Conservation (phyloP, 2,797 vertebrate species). For the Crocodylus rhombifer region DNA sequence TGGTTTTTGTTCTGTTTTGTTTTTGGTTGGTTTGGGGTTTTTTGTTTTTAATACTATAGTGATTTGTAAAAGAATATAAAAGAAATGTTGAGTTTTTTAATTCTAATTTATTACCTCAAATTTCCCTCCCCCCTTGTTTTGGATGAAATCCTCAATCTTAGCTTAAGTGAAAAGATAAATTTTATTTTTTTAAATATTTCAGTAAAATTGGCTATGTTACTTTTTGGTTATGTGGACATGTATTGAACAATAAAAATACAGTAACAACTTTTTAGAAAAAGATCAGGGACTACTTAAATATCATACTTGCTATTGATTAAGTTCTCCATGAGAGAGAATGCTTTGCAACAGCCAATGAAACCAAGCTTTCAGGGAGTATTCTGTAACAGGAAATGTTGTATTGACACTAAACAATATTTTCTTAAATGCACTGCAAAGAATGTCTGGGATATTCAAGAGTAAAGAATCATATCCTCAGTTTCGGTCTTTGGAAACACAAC, state of each 20-base stretch:
- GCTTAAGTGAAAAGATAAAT: neutral
- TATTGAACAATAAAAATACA: neutral
- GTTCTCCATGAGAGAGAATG: neutral
- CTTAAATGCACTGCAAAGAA: neutral
- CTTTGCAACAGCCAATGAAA: neutral
- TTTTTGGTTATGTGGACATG: neutral
- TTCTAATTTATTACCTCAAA: neutral
- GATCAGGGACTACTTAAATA: neutral
- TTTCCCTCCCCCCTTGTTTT: too few species aligned
- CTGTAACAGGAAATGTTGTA: neutral
- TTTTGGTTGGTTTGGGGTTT: too few species aligned
- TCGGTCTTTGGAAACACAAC: neutral
- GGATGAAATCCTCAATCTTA: neutral
- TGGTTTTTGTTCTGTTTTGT: too few species aligned
- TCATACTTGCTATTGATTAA: conserved; percentile 13
- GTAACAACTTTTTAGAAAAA: neutral
- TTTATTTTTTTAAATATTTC: neutral
- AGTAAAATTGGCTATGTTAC: neutral
- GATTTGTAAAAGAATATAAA: too few species aligned
- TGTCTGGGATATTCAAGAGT: neutral
- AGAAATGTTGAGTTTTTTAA: neutral
- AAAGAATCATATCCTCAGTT: neutral
- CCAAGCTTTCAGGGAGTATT: neutral
- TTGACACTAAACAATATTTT: neutral
- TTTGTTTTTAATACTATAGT: too few species aligned